phyloP scores from a whole-genome alignment of 2,113 vertebrate genomes.

The Ailurus styani region DNA sequence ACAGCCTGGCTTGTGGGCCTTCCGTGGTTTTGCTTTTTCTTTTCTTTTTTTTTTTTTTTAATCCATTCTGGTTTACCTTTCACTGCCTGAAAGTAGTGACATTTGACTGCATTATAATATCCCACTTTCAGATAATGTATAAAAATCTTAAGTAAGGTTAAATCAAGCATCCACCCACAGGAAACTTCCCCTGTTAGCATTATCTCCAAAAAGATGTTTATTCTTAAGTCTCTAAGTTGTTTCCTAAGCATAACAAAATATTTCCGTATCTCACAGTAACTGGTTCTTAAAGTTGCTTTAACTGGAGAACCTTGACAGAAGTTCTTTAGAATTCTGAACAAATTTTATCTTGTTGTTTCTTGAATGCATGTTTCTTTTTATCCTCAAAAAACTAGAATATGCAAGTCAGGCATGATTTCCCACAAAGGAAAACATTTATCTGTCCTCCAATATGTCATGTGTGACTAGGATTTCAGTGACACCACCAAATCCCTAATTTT shows the following conservation, averaged over 20 bases:
- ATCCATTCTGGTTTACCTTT: not conserved
- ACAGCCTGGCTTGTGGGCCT: not conserved
- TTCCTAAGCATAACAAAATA: slow-evolving; percentile 27
- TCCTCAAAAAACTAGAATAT: not conserved
- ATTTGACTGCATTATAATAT: not conserved
- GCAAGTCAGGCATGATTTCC: not conserved
- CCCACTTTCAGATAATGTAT: slow-evolving; percentile 8
- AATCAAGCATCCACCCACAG: not conserved
- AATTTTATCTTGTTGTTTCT: not conserved
- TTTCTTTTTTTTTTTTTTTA: not conserved
- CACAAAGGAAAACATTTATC: not conserved
- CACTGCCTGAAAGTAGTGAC: not conserved
- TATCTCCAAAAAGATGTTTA: slow-evolving; percentile 20
- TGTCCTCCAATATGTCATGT: not conserved
- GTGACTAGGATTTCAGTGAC: not conserved
- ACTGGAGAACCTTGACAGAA: not conserved
- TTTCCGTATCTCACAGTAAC: not conserved
- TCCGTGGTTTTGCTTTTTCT: not conserved
- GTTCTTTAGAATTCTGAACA: slow-evolving; percentile 10
- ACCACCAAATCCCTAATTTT: not conserved
- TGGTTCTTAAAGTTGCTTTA: slow-evolving; percentile 22
- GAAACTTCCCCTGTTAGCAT: not conserved
- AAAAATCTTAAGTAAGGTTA: not conserved
- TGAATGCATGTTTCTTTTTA: slow-evolving; percentile 22
- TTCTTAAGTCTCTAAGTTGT: not conserved